Conservation (phyloP, 2,888 invertebrate genomes). For the Alviniconcha strummeri region DNA sequence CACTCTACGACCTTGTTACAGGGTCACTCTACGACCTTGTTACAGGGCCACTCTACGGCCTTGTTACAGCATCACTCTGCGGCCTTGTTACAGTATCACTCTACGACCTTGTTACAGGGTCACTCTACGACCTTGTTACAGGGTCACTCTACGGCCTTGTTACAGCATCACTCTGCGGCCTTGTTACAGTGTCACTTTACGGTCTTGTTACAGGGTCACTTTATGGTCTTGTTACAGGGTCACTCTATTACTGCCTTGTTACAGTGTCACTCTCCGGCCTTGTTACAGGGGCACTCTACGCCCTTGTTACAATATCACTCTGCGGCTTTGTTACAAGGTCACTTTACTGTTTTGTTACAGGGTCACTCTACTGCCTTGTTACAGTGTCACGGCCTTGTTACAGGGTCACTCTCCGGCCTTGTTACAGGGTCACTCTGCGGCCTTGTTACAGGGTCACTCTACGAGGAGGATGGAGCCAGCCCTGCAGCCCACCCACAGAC, state of each 20-base stretch:
- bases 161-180: no score
- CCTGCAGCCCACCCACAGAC: slow-evolving; percentile 10
- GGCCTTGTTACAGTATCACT: not conserved
- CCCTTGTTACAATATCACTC: no score
- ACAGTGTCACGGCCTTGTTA: no score
- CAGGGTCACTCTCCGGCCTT: not conserved
- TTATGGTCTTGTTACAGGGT: not conserved
- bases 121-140: not conserved
- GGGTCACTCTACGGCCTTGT: not conserved
- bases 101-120: no score
- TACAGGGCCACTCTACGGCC: no score
- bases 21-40: no score
- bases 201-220: no score
- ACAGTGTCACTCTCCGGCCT: not conserved
- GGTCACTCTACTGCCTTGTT: no score
- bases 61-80: not conserved
- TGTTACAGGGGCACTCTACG: not conserved
- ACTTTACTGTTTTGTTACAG: no score
- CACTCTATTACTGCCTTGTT: not conserved
- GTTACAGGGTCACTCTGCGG: not conserved
- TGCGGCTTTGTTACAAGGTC: no score
- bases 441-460: no score
- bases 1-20: no score
- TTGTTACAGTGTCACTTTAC: not conserved
- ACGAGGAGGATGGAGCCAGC: not conserved